phyloP scores from a whole-genome alignment of 2,113 vertebrate genomes.

The Rhinoderma darwinii region DNA sequence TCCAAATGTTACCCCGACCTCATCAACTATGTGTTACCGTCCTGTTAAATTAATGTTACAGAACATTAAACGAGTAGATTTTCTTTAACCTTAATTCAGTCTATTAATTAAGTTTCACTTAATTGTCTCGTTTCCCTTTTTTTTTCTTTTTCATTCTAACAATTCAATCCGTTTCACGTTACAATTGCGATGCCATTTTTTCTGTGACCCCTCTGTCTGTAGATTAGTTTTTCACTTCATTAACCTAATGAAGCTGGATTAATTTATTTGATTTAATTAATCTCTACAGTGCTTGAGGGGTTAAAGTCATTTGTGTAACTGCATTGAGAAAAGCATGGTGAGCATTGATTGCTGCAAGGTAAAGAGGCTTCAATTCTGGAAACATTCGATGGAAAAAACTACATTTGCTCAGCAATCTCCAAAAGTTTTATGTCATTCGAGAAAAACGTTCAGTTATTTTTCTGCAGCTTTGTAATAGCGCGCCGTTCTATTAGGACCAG shows the following conservation, averaged over 20 bases:
- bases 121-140: slow-evolving; percentile 33
- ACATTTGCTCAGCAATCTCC: background rate
- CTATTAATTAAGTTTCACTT: slow-evolving; percentile 52
- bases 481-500: background rate
- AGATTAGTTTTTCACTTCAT: slow-evolving; percentile 49
- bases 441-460: background rate
- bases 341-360: slow-evolving; percentile 30
- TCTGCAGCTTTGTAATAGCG: background rate
- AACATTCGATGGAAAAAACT: background rate
- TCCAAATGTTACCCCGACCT: background rate
- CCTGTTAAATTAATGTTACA: slow-evolving; percentile 49
- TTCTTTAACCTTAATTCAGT: slow-evolving; percentile 45
- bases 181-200: background rate
- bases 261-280: slow-evolving; percentile 58
- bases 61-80: slow-evolving; percentile 42
- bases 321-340: slow-evolving; percentile 33
- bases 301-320: slow-evolving; percentile 48
- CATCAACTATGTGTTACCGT: background rate
- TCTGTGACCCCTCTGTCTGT: background rate
- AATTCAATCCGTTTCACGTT: slow-evolving; percentile 43
- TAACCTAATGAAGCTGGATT: slow-evolving; percentile 53
- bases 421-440: background rate
- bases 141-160: slow-evolving; percentile 12
- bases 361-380: slow-evolving; percentile 15
- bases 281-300: slow-evolving; percentile 44